Percentiles rank a stretch among this genome's conserved stretches.
phyloP scores from a whole-genome alignment of 2,888 invertebrate genomes.

The Hypselothyrea guttata region DNA sequence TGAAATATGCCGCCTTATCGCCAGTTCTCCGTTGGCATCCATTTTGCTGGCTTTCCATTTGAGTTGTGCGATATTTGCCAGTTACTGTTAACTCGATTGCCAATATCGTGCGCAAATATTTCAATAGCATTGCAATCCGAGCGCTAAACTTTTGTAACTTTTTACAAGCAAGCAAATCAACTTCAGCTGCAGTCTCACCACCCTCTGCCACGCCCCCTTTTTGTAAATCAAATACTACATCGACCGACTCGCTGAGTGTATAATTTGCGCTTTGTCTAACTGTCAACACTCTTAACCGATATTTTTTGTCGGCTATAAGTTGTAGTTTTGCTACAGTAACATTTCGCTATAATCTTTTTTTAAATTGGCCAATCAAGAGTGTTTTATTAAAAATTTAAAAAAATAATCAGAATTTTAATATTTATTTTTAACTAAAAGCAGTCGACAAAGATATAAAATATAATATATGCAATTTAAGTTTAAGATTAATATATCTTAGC shows the following conservation, averaged over 20 bases:
- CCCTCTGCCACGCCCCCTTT: constrained; percentile 15
- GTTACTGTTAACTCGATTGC: constrained; percentile 67
- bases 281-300: constrained; percentile 75
- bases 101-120: constrained; percentile 73
- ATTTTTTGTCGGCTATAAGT: constrained; percentile 62
- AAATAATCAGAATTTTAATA: no score
- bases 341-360: neutral
- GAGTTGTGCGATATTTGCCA: constrained; percentile 51
- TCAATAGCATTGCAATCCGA: constrained; percentile 57
- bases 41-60: neutral
- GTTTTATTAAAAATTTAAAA: no score
- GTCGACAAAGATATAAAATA: no score
- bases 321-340: constrained; percentile 44
- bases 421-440: no score
- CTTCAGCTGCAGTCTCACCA: constrained; percentile 10
- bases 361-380: neutral
- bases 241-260: constrained; percentile 42
- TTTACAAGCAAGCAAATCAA: constrained; percentile 53
- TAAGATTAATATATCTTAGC: no score
- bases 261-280: constrained; percentile 72
- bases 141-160: constrained; percentile 58
- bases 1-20: constrained; percentile 44
- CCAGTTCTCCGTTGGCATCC: constrained; percentile 21
- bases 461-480: no score
- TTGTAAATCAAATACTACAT: constrained; percentile 38